Base-by-base conservation (phyloP, 2,113 vertebrate genomes). In the Columbina picui region DNA sequence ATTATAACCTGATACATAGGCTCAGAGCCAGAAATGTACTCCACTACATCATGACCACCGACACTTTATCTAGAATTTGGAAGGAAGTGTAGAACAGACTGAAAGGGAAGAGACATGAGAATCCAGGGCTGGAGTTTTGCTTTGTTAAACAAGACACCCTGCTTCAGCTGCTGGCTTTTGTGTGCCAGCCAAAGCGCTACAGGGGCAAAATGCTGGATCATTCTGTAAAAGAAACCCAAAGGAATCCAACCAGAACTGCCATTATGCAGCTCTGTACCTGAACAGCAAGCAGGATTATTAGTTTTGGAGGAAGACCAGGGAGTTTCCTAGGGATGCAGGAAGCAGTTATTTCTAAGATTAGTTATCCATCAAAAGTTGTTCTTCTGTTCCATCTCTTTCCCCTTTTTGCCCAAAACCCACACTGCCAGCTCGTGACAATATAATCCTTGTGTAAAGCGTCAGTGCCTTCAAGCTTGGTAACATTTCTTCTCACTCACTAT, bases 261-360 rank as follows among this genome's bases (percentile, higher is more conserved):
- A 34, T 38, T 34, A 50, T 15, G 49, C 71, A 96, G 94, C 60
- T 88, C 85, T 89, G 56, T 45, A 86, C 49, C 70, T 68, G n/a
- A 77, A 77, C 38, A 57, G 65, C 65, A 52, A 94, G 60, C 25
- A 65, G 20, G 55, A 64, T 29, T 41, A 69, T 26, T 71, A 25
- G 29, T 34, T 84, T 71, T 92, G 78, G 93, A 92, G 87, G 93
- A 95, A 95, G 85, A 82, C 36, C 86, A 93, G 68, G 32, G 59
- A 87, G 70, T 77, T 93, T 90, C 47, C 29, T 39, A 93, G 39
- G 50, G 68, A 87, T 56, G 64, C 23, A 79, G 47, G 26, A 92
- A 96, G 75, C 29, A 38, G 26, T 60, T 36, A 60, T 57, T 76
- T 79, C 53, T 56, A 91, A 88, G 3, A 47, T 15, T 18, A 2